A percentile compares a stretch with the other conserved stretches of the same genome.
phyloP scores from a whole-genome alignment of 2,888 invertebrate species.

The Eugnorisma glareosa region DNA sequence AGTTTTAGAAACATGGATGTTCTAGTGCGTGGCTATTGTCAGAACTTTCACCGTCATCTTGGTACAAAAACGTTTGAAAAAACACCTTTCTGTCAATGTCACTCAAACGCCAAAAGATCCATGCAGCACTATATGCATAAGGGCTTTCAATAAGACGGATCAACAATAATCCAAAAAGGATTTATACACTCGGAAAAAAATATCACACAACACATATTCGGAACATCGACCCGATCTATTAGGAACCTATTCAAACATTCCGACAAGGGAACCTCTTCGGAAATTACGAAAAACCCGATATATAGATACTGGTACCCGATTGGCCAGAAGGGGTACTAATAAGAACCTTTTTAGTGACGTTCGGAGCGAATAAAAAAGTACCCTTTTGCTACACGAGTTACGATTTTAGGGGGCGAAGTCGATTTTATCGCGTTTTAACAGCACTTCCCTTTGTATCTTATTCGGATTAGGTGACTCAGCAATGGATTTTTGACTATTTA shows the following conservation, averaged over 20 bases:
- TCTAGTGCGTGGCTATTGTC: neutral
- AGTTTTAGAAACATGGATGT: neutral
- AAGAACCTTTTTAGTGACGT: conserved; percentile 61
- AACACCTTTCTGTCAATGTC: neutral
- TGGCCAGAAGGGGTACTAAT: conserved; percentile 60
- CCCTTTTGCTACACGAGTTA: conserved; percentile 58
- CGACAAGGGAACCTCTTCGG: conserved; percentile 44
- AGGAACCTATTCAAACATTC: conserved; percentile 57
- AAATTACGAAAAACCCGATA: conserved; percentile 57
- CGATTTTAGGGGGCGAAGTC: conserved; percentile 51
- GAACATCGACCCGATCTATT: conserved; percentile 44
- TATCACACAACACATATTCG: conserved; percentile 43
- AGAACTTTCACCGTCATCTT: neutral
- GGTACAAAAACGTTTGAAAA: neutral
- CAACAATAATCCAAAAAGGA: conserved; percentile 22
- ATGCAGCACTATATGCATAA: neutral
- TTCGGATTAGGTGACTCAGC: conserved; percentile 56
- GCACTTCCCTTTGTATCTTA: conserved; percentile 55
- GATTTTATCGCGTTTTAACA: conserved; percentile 64
- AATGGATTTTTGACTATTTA: conserved; percentile 35
- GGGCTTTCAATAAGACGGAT: conserved; percentile 20
- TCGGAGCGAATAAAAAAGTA: conserved; percentile 56
- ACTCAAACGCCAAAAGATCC: neutral
- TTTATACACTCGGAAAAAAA: conserved; percentile 36
- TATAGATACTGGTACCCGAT: conserved; percentile 52